Evolutionary conservation across 2,113 vertebrate genomes (phyloP), one percentile per base, ranked within the genome.

Genomic region (Amphiprion percula): DNA sequence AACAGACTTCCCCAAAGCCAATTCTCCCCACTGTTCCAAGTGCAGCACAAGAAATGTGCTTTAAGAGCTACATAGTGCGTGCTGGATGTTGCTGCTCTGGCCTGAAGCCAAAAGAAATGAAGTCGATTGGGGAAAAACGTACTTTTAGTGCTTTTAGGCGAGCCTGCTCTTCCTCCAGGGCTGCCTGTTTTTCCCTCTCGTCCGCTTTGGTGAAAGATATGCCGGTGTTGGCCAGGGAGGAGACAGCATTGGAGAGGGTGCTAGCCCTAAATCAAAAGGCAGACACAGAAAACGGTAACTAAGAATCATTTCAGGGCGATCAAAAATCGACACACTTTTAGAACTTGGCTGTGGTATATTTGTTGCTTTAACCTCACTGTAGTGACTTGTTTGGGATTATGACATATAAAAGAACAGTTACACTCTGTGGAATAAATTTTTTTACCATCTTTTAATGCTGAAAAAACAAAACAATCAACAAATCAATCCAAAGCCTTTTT

Each of bases 121-220:
- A 44, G 53, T 3, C 47, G 69, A 50, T 10, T 37, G 46, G 26
- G 73, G 19, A 74, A 54, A 52, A 24, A 79, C 82, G 15, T 92
- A 97, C 97, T 94, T 99, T 99, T 90, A 99, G 95, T 89, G 97
- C 94, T 96, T 96, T 97, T 82, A 99, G 94, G 79, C 96, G 97
- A 87, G 95, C 92, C 84, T 99, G 97, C 63, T 99, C 97, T 90
- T 99, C 97, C 83, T 99, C 97, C 71, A 99, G 90, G 0, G 97
- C 97, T 53, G 95, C 97, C 87, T 97, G 97, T 69, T 98, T 99
- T 95, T 99, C 97, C 93, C 97, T 96, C 94, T 99, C 97, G 84
- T 98, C 97, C 81, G 96, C 97, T 95, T 95, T 97, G 84, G 96
- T 98, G 87, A 99, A 96, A 77, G 97, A 99, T 68, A 97, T 95